Evolutionary conservation across 2,888 invertebrate genomes (phyloP), one percentile per base, ranked within the genome.

Genomic region (Chrysolina americana): DNA sequence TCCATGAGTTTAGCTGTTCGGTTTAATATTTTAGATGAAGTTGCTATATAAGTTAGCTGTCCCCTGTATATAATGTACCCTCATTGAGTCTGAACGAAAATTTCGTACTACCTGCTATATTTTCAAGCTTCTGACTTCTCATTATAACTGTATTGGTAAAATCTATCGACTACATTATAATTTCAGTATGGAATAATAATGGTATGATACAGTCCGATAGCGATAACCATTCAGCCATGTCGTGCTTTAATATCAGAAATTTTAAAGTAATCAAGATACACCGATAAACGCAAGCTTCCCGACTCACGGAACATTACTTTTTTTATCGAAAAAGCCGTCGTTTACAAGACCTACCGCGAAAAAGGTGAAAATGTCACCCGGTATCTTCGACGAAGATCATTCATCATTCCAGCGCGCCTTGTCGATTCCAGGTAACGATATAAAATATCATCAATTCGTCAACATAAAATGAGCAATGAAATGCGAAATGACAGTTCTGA

Each of bases 381-480:
- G 28, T 59, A 59, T 59, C 28, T 59, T 36, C 28, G 6, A 8
- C 8, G 59, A n/a, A 59, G n/a, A 59, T 36, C 59, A 59, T 59
- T 28, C 59, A 59, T 59, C 59, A 59, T 59, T 59, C 36, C 9
- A 17, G 19, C 17, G 19, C 17, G 17, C 50, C 6, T 15, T 17
- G n/a, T 15, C 59, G 50, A 50, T 10, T 59, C n/a, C 28, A 59
- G 36, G 59, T 59, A 59, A 59, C 36, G 59, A 59, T 59, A 59
- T 59, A 15, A 28, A 59, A 59, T 28, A 28, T 28, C 59, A 28
- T 28, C 59, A 0, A 59, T 59, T 59, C 59, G 28, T 59, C 59
- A 59, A 59, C 59, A 15, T 59, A 6, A 28, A 59, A 8, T 5
- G 28, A n/a, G 44, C 50, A 66, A 68, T 68, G 68, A 53, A 68